These are phyloP conservation scores for Acleris emargana DNA, from an alignment of 2,888 invertebrate genomes.

Conservation along the genomic window DNA sequence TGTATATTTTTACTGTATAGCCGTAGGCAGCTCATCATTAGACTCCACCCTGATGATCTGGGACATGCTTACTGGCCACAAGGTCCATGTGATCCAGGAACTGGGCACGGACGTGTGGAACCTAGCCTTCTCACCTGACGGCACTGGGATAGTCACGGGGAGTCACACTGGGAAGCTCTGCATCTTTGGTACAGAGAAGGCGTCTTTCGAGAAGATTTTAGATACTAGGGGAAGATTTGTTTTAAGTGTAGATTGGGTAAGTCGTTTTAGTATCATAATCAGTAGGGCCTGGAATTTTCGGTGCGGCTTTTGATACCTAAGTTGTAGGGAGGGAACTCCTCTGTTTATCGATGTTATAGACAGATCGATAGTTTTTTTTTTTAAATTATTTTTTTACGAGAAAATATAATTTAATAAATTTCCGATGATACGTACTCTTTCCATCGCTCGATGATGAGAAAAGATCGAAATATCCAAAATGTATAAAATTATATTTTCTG, in stretches of 20 bases:
- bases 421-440: too few species aligned
- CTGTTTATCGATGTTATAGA: too few species aligned
- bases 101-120: conserved; percentile 97
- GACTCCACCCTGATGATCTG: conserved; percentile 96
- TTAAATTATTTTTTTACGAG: too few species aligned
- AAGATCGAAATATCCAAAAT: too few species aligned
- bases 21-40: conserved; percentile 94
- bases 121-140: conserved; percentile 95
- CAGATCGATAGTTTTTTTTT: too few species aligned
- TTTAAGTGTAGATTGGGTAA: conserved; percentile 95
- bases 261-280: conserved; percentile 53
- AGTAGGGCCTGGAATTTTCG: too few species aligned
- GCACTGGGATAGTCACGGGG: conserved; percentile 93
- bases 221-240: conserved; percentile 97
- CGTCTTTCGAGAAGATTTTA: conserved; percentile 90
- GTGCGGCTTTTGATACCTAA: too few species aligned
- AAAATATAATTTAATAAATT: too few species aligned
- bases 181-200: conserved; percentile 92
- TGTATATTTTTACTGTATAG: conserved; percentile 60
- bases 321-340: too few species aligned
- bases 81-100: conserved; percentile 91
- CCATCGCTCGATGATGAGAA: too few species aligned
- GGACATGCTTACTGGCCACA: conserved; percentile 93
- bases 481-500: too few species aligned
- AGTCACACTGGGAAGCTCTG: conserved; percentile 96